phyloP scores from a whole-genome alignment of 2,113 vertebrate species.

The Suncus etruscus region DNA sequence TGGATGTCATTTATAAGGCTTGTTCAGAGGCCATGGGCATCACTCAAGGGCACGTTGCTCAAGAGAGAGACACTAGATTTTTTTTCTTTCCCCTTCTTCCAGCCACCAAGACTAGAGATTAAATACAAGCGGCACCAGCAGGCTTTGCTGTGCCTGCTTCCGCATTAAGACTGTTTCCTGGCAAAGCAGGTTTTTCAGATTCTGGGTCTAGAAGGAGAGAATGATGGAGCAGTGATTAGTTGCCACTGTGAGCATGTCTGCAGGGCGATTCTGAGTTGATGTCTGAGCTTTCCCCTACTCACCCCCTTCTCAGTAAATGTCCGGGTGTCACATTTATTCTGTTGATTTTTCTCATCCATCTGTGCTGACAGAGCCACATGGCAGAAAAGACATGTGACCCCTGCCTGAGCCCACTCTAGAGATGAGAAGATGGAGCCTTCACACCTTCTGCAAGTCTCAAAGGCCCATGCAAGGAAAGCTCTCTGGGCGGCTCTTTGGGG shows the following conservation, averaged over 20 bases:
- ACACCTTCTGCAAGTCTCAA: no score
- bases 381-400: no score
- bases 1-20: conserved; percentile 86
- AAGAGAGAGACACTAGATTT: conserved; percentile 46
- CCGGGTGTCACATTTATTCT: no score
- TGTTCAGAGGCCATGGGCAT: conserved; percentile 86
- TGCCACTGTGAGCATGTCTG: background rate
- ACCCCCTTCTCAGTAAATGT: no score
- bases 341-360: no score
- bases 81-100: conserved; percentile 2
- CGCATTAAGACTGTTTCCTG: conserved; percentile 35
- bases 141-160: background rate
- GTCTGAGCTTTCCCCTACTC: no score
- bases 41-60: conserved; percentile 76
- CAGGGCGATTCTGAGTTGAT: no score
- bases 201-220: background rate
- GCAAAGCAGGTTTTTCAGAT: conserved; percentile 23
- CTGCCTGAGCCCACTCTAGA: no score
- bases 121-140: conserved; percentile 47
- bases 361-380: no score
- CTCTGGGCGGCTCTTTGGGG: no score
- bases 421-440: no score
- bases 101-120: conserved; percentile 67
- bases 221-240: conserved; percentile 15
- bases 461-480: no score